Percentiles rank a stretch among this genome's conserved stretches.
phyloP scores from a whole-genome alignment of 2,113 vertebrate species.

The Morone saxatilis region DNA sequence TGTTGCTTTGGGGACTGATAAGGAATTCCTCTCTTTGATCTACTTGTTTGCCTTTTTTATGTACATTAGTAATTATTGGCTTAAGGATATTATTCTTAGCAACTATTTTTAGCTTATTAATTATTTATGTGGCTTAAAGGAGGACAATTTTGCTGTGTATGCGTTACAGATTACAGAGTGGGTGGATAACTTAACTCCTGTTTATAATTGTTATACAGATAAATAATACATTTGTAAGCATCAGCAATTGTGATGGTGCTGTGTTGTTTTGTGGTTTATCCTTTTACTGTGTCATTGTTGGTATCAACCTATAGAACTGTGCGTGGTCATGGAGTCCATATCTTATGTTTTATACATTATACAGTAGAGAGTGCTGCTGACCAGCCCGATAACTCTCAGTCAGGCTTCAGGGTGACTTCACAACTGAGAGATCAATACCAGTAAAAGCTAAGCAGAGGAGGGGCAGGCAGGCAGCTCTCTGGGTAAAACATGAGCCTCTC shows the following conservation, averaged over 20 bases:
- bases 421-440: constrained; percentile 70
- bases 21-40: constrained; percentile 19
- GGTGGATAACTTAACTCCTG: not conserved
- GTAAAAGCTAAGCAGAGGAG: constrained; percentile 66
- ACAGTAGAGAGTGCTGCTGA: constrained; percentile 25
- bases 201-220: not conserved
- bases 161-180: not conserved
- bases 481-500: constrained; percentile 65
- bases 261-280: not conserved
- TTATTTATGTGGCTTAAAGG: constrained; percentile 19
- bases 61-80: constrained; percentile 38
- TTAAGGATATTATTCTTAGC: constrained; percentile 37
- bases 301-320: not conserved
- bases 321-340: not conserved
- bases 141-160: not conserved
- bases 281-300: not conserved
- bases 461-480: constrained; percentile 40
- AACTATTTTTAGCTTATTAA: constrained; percentile 31
- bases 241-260: not conserved
- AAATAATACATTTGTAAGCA: too few species aligned
- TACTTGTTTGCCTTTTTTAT: constrained; percentile 13
- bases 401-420: constrained; percentile 58
- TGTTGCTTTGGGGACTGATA: constrained; percentile 18
- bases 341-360: not conserved
- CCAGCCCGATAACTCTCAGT: constrained; percentile 26